A percentile compares a stretch with the other conserved stretches of the same genome.
Evolutionary conservation across 2,113 vertebrate species (phyloP).

Genomic region (Bubo blakistoni): DNA sequence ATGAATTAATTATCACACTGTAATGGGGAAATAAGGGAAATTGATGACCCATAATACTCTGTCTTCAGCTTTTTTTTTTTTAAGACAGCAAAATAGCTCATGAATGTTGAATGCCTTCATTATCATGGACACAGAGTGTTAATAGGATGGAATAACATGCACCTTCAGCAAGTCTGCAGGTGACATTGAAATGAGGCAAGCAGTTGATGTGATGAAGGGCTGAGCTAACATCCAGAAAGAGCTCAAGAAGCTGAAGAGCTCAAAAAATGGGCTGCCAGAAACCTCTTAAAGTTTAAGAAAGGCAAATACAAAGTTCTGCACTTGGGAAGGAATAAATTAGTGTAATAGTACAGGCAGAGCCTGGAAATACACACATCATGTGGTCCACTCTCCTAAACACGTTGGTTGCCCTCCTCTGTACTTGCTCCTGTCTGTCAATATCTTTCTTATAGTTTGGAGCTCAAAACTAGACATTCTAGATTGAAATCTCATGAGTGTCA

Average conservation of each 20-base stretch:
- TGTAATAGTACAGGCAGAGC: neutral
- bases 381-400: neutral
- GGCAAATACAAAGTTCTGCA: neutral
- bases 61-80: neutral
- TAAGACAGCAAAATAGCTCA: neutral
- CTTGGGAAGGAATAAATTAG: neutral
- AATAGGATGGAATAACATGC: neutral
- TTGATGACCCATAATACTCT: neutral
- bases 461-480: neutral
- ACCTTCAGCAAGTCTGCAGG: neutral
- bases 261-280: neutral
- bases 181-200: neutral
- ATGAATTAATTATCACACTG: neutral
- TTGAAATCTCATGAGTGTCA: neutral
- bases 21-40: slow-evolving; percentile 7
- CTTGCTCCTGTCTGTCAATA: neutral
- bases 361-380: neutral
- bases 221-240: neutral
- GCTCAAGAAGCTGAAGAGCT: neutral
- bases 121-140: neutral
- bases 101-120: slow-evolving; percentile 20
- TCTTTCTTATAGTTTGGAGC: neutral
- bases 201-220: neutral
- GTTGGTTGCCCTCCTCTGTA: neutral
- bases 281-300: neutral